These are phyloP conservation scores for Palloptera scutellata DNA, from an alignment of 2,888 invertebrate species.

Conservation along the genomic window DNA sequence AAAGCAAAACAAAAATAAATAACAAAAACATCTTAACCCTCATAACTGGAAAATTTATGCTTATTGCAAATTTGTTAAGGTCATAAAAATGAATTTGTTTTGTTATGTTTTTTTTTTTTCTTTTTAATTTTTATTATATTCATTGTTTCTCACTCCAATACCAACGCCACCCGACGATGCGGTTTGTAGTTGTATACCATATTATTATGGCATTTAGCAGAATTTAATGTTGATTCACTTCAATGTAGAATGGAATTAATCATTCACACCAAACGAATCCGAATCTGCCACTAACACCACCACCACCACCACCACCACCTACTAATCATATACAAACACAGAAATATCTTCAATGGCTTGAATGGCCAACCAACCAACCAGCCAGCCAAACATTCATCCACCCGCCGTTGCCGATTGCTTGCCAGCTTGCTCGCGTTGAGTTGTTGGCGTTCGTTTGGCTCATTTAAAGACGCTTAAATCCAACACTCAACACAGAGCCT, in stretches of 20 bases:
- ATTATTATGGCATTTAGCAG: constrained; percentile 58
- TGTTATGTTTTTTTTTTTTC: not conserved
- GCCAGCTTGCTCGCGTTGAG: not conserved
- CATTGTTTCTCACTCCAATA: not conserved
- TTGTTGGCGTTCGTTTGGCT: not conserved
- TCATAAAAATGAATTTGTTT: constrained; percentile 21
- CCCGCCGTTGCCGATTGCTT: not conserved
- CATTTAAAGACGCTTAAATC: constrained; percentile 9
- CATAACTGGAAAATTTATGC: constrained; percentile 25
- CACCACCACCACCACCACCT: too few species aligned
- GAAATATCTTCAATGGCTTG: not conserved
- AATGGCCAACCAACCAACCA: not conserved
- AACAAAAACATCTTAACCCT: constrained; percentile 21
- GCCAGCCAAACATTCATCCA: constrained; percentile 1
- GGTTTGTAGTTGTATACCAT: constrained; percentile 31
- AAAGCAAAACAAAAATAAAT: constrained; percentile 5
- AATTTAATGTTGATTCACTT: constrained; percentile 48
- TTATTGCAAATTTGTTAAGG: constrained; percentile 33
- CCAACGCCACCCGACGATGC: not conserved
- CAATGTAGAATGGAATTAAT: constrained; percentile 45
- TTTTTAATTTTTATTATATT: not conserved
- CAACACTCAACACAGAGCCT: constrained; percentile 37
- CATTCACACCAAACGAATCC: constrained; percentile 46
- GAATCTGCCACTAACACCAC: too few species aligned
- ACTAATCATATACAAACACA: too few species aligned